Evolutionary conservation across 2,797 vertebrate species (phyloP).

Genomic region (Miichthys miiuy): DNA sequence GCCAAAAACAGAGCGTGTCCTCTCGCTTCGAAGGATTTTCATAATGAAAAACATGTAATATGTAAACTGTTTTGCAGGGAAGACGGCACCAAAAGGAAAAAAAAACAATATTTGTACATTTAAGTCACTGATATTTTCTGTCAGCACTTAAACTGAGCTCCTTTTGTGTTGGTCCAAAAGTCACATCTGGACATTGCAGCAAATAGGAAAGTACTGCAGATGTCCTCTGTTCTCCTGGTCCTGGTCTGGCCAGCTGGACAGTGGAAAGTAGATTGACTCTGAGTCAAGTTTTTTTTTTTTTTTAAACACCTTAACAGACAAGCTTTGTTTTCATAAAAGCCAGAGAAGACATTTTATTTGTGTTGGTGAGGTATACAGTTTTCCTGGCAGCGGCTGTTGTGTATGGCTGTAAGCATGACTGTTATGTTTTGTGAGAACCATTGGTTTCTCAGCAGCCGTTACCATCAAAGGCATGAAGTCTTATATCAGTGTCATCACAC

Average conservation of each 20-base stretch:
- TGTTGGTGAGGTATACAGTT: neutral
- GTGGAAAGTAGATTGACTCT: constrained; percentile 2
- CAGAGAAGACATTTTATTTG: constrained; percentile 5
- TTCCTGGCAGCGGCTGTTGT: neutral
- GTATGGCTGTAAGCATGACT: too few relatives aligned
- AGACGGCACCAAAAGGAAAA: neutral
- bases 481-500: neutral
- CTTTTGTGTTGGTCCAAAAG: neutral
- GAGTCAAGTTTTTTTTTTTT: constrained; percentile 13
- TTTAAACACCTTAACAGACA: neutral
- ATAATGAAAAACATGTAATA: neutral
- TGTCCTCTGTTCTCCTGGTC: neutral
- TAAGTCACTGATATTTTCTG: too few relatives aligned
- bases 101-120: too few relatives aligned
- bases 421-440: neutral
- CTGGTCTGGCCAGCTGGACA: constrained; percentile 5
- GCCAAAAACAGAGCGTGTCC: neutral
- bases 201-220: neutral
- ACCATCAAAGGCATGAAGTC: constrained; percentile 36
- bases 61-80: neutral
- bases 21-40: neutral
- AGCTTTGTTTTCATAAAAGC: constrained; percentile 16
- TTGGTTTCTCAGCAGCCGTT: constrained; percentile 33
- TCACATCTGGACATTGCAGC: constrained; percentile 3
- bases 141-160: neutral